phyloP scores from a whole-genome alignment of 2,888 invertebrate species.

The Agyllia agylla region DNA sequence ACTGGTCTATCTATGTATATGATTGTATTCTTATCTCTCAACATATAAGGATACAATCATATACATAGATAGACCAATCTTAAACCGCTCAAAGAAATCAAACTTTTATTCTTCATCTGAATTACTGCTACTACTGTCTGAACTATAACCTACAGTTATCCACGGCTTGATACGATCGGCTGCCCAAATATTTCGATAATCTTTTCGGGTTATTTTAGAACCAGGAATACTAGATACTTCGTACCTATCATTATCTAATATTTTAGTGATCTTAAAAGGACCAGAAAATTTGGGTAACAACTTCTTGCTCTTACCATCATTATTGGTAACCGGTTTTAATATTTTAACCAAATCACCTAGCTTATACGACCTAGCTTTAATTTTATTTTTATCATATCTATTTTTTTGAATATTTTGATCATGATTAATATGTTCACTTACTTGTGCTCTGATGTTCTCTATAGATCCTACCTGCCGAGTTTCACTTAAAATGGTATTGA shows the following conservation, averaged over 20 bases:
- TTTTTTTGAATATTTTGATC: neutral
- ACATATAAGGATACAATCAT: too few relatives aligned
- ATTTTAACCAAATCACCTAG: conserved; percentile 13
- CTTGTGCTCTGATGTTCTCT: neutral
- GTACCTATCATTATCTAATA: conserved; percentile 10
- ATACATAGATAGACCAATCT: neutral
- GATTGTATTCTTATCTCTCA: too few relatives aligned
- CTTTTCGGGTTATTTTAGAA: neutral
- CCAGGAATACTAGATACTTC: conserved; percentile 15
- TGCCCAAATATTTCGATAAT: neutral
- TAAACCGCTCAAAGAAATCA: neutral
- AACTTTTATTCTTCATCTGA: neutral
- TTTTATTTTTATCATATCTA: neutral
- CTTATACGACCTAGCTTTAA: neutral
- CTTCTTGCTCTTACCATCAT: conserved; percentile 17
- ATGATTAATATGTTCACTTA: neutral
- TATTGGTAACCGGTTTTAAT: neutral
- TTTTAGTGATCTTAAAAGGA: conserved; percentile 3
- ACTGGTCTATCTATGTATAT: too few relatives aligned
- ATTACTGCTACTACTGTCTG: neutral
- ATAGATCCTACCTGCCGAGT: neutral
- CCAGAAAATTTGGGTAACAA: neutral
- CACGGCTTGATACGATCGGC: neutral
- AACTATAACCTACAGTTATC: neutral
- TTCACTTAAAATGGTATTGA: neutral